These are phyloP conservation scores for Lordiphosa clarofinis DNA, from an alignment of 1,140 invertebrate genomes.

Conservation along the genomic window DNA sequence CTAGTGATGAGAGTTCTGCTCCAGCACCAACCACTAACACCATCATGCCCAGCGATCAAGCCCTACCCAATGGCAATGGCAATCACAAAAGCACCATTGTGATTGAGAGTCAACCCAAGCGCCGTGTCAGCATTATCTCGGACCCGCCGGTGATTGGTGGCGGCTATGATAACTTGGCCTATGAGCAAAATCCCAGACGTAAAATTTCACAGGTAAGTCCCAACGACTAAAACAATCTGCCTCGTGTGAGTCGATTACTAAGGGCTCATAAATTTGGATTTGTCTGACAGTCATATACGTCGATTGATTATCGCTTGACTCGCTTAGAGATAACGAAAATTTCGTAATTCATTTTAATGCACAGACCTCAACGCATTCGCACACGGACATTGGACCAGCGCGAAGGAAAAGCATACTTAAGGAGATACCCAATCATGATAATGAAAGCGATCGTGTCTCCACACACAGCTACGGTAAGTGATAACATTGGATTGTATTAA, in stretches of 20 bases:
- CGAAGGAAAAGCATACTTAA: conserved; percentile 85
- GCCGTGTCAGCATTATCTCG: conserved; percentile 74
- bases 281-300: conserved; percentile 9
- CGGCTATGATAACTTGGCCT: conserved; percentile 76
- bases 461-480: conserved; percentile 70
- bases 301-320: conserved; percentile 26
- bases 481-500: not conserved
- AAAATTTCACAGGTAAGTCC: conserved; percentile 78
- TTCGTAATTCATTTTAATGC: conserved; percentile 4
- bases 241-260: conserved; percentile 22
- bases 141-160: conserved; percentile 60
- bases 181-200: conserved; percentile 72
- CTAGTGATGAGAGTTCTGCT: conserved; percentile 33
- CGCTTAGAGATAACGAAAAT: conserved; percentile 4
- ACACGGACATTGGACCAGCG: conserved; percentile 80
- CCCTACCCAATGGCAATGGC: conserved; percentile 52
- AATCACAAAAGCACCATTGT: conserved; percentile 58
- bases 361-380: conserved; percentile 73
- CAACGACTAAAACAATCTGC: not conserved
- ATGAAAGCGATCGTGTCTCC: conserved; percentile 72
- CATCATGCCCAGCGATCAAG: conserved; percentile 38
- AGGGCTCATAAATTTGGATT: conserved; percentile 41
- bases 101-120: conserved; percentile 72
- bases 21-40: conserved; percentile 19
- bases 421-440: conserved; percentile 79